Evolutionary conservation across 2,797 vertebrate genomes (phyloP).

Genomic region (Schizothorax lantsangensis): DNA sequence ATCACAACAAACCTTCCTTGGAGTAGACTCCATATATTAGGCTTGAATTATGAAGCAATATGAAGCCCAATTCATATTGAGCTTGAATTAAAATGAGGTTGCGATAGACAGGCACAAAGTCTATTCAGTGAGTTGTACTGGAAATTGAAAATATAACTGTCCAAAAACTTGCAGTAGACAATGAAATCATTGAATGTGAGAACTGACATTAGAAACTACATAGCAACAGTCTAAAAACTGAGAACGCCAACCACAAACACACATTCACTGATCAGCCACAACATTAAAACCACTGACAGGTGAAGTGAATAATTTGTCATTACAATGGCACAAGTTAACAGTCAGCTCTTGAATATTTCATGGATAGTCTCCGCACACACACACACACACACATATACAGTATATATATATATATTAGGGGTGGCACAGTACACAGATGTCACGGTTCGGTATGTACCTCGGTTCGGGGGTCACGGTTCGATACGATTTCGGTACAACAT

Average conservation of each 20-base stretch:
- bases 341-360: too few species aligned
- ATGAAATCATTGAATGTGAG: background rate
- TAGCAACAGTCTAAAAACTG: background rate
- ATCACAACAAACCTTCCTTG: background rate
- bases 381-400: too few species aligned
- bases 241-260: background rate
- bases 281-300: background rate
- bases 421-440: too few species aligned
- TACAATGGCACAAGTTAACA: too few species aligned
- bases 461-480: too few species aligned
- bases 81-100: background rate
- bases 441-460: too few species aligned
- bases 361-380: too few species aligned
- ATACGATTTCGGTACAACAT: too few species aligned
- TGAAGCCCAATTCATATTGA: background rate
- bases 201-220: background rate
- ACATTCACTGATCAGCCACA: background rate
- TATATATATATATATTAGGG: too few species aligned
- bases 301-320: background rate
- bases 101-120: background rate
- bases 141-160: background rate
- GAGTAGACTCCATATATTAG: background rate
- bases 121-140: background rate
- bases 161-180: background rate
- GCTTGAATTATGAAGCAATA: background rate